Evolutionary conservation across 2,113 vertebrate species (phyloP).

Genomic region (Megalops atlanticus): DNA sequence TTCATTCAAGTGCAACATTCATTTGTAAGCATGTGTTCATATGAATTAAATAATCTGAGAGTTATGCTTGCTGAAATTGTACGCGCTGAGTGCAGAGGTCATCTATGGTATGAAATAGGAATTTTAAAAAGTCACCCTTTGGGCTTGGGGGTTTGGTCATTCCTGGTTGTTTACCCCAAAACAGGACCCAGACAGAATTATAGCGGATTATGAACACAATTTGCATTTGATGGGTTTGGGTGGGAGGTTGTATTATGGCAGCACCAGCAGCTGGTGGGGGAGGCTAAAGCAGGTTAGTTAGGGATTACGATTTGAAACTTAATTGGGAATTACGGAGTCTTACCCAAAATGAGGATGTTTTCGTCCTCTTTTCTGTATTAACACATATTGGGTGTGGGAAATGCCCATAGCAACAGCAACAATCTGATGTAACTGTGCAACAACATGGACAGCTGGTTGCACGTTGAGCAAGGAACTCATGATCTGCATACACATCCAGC

Average conservation of each 20-base stretch:
- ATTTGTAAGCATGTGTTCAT: not conserved
- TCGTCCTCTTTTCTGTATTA: not conserved
- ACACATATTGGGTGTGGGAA: not conserved
- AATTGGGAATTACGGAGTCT: not conserved
- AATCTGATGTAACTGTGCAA: not conserved
- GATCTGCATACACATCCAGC: not conserved
- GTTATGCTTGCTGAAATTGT: not conserved
- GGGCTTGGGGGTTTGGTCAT: not conserved
- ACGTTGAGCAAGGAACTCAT: not conserved
- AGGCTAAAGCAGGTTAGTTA: not conserved
- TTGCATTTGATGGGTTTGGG: slow-evolving; percentile 24
- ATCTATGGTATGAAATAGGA: not conserved
- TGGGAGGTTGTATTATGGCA: slow-evolving; percentile 35
- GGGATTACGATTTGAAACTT: slow-evolving; percentile 11
- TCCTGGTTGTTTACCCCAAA: slow-evolving; percentile 30
- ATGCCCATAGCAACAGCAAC: not conserved
- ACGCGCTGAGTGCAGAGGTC: not conserved
- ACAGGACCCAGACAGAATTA: slow-evolving; percentile 46
- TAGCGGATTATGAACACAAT: slow-evolving; percentile 38
- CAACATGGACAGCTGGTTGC: not conserved
- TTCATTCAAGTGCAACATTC: not conserved
- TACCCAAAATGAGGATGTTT: not conserved
- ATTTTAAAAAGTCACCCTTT: not conserved
- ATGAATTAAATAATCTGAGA: not conserved
- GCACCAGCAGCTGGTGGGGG: slow-evolving; percentile 37